Evolutionary conservation across 2,113 vertebrate genomes (phyloP), one percentile per base, ranked within the genome.

Genomic region (Spermophilus dauricus): DNA sequence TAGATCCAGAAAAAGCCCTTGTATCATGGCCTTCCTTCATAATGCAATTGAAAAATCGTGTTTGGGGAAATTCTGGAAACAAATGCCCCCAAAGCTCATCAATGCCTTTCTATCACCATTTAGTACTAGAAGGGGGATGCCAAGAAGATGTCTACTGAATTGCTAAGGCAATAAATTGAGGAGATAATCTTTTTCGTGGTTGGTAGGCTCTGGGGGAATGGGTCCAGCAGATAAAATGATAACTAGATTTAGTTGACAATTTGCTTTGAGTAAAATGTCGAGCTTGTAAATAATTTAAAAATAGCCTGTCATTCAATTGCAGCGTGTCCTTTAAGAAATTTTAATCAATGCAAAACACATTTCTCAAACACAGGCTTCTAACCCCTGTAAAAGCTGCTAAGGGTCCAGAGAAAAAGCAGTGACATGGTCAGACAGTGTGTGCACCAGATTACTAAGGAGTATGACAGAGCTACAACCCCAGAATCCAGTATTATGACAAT

Each of bases 331-430:
- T 97, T 95, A 98, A 98, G 98, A 98, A 98, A 98, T 98, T 98
- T 97, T 98, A 99, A 98, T 98, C 96, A 51, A 98, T 98, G 97
- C 97, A 98, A 98, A 98, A 98, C 97, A 97, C 96, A 98, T 98
- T 98, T 98, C 98, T 98, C 96, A 98, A 94, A 96, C 95, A 97
- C 93, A 89, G 96, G 92, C 94, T 61, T 95, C 95, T 58, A 95
- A 80, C 89, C 89, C 94, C 81, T 70, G 51, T 94, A 97, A 97
- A 95, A 96, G 86, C 82, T 95, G 91, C 86, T 78, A 94, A 87
- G 3, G 2, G 69, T 81, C 80, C 81, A 58, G 91, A 97, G 93
- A 96, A 96, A 97, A 95, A 84, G 51, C 95, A 86, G 67, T 48
- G 2, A 11, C 97, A 69, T 16, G 91, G 96, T 97, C 98, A 96